Conservation (phyloP, 2,888 invertebrate species). For the Camponotus fellah region DNA sequence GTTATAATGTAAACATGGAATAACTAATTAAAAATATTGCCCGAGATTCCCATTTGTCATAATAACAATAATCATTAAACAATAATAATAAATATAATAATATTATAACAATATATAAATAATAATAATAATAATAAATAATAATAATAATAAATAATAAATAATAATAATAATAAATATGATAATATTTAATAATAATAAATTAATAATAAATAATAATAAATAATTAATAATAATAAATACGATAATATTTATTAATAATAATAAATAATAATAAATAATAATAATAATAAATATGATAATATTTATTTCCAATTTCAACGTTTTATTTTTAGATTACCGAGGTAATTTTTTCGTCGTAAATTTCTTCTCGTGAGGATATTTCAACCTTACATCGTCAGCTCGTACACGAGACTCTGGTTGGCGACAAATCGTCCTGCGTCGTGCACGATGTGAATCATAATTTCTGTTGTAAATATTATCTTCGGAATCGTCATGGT, state of each 20-base stretch:
- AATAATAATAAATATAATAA: too few species aligned
- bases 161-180: too few species aligned
- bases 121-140: too few species aligned
- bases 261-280: too few species aligned
- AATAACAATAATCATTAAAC: too few species aligned
- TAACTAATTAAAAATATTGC: not conserved
- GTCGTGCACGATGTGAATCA: conserved; percentile 67
- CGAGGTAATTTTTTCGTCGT: conserved; percentile 67
- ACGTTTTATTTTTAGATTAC: conserved; percentile 46
- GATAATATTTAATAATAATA: too few species aligned
- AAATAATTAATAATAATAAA: too few species aligned
- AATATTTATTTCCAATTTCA: not conserved
- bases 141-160: too few species aligned
- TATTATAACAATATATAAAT: too few species aligned
- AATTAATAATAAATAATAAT: too few species aligned
- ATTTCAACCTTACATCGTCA: conserved; percentile 16
- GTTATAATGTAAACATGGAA: not conserved
- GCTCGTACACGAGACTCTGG: conserved; percentile 20
- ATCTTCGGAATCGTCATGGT: conserved; percentile 61
- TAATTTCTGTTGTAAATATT: conserved; percentile 70
- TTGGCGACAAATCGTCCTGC: conserved; percentile 3
- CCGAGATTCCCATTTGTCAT: not conserved
- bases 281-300: not conserved
- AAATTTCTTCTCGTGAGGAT: conserved; percentile 65
- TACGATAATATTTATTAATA: too few species aligned